These are phyloP conservation scores for Oxytorus armatus DNA, from an alignment of 2,888 invertebrate species.

Conservation along the genomic window DNA sequence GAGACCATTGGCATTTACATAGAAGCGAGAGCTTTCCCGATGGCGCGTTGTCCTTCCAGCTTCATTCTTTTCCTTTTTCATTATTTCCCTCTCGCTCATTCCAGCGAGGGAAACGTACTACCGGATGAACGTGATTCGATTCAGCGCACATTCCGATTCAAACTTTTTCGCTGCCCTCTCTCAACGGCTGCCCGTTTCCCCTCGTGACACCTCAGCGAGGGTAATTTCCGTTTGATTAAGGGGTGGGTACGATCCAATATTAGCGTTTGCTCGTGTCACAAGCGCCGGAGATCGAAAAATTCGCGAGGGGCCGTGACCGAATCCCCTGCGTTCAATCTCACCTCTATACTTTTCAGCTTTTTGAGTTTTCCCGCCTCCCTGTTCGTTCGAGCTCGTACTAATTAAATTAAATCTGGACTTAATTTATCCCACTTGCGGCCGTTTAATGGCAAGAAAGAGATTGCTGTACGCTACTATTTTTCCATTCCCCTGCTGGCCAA, in stretches of 20 bases:
- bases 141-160: slow-evolving; percentile 82
- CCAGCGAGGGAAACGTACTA: slow-evolving; percentile 59
- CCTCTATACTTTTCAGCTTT: slow-evolving; percentile 62
- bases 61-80: slow-evolving; percentile 21
- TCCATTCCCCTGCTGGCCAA: slow-evolving; percentile 6
- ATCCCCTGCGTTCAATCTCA: slow-evolving; percentile 71
- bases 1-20: slow-evolving; percentile 62
- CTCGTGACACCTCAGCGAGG: slow-evolving; percentile 62
- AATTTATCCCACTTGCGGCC: slow-evolving; percentile 73
- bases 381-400: slow-evolving; percentile 79
- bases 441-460: slow-evolving; percentile 40
- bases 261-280: slow-evolving; percentile 74
- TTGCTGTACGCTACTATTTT: slow-evolving; percentile 5
- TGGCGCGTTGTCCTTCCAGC: slow-evolving; percentile 31
- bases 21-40: slow-evolving; percentile 46
- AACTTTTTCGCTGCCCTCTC: slow-evolving; percentile 78
- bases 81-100: slow-evolving; percentile 4
- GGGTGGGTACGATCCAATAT: slow-evolving; percentile 74
- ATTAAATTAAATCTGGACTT: slow-evolving; percentile 80
- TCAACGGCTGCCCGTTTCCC: slow-evolving; percentile 57
- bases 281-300: slow-evolving; percentile 62
- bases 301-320: slow-evolving; percentile 42
- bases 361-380: slow-evolving; percentile 37
- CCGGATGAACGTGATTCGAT: slow-evolving; percentile 82
- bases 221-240: slow-evolving; percentile 66